These are phyloP conservation scores for Oopsacas minuta DNA, from an alignment of 37 sponge, comb jelly and placozoan species.

Conservation along the genomic window DNA sequence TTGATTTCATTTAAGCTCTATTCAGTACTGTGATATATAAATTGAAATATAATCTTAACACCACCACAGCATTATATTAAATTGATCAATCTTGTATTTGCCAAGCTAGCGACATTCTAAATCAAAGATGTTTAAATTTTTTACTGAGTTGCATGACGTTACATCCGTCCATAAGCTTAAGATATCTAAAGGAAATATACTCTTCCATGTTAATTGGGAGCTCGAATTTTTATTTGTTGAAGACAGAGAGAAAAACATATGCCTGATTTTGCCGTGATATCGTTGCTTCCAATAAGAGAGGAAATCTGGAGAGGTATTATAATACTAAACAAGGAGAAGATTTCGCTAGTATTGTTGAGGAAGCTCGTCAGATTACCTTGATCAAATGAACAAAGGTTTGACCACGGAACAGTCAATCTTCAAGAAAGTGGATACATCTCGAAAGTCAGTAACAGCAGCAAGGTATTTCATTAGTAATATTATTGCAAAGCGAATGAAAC, in stretches of 20 bases:
- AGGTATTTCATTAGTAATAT: background rate
- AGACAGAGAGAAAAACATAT: background rate
- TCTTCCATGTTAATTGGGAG: background rate
- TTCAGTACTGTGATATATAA: too few species aligned
- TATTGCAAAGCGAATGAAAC: slow-evolving; percentile 1
- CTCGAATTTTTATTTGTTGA: background rate
- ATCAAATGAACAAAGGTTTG: background rate
- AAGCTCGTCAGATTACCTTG: slow-evolving; percentile 5
- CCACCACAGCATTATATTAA: too few species aligned
- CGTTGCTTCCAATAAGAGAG: background rate
- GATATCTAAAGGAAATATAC: background rate
- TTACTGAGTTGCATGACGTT: too few species aligned
- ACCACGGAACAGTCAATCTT: background rate
- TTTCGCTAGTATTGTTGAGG: background rate
- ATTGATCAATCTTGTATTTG: too few species aligned
- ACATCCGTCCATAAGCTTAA: too few species aligned
- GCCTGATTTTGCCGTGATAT: background rate
- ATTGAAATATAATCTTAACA: too few species aligned
- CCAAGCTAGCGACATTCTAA: too few species aligned
- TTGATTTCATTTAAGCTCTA: too few species aligned
- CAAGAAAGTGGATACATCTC: background rate
- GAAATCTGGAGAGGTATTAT: background rate
- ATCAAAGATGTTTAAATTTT: too few species aligned
- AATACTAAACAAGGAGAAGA: background rate
- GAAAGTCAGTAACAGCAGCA: background rate